Evolutionary conservation across 2,113 vertebrate species (phyloP).

Genomic region (Tor tambroides): DNA sequence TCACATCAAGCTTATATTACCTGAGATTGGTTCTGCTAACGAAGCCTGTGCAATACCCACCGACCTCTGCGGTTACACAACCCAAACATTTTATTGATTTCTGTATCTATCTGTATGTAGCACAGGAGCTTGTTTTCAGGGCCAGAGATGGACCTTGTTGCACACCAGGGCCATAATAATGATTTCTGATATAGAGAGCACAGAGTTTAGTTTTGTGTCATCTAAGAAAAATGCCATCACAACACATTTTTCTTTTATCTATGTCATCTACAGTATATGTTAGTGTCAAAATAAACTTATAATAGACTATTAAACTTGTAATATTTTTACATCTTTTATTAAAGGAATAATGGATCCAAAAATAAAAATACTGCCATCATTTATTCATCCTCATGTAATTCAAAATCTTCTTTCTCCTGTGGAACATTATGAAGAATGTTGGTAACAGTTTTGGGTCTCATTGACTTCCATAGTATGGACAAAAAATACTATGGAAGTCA

Average conservation of each 20-base stretch:
- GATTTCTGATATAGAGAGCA: neutral
- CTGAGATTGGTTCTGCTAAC: slow-evolving; percentile 63
- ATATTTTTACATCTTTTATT: neutral
- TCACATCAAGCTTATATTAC: slow-evolving; percentile 60
- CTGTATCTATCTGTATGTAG: slow-evolving; percentile 7
- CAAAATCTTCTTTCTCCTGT: neutral
- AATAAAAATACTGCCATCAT: neutral
- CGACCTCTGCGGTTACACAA: slow-evolving; percentile 62
- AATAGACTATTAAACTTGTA: no score
- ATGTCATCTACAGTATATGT: neutral
- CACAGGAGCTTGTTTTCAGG: neutral
- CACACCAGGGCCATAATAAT: neutral
- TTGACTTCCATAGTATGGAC: neutral
- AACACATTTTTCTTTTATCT: no score
- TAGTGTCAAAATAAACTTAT: neutral
- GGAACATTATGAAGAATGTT: neutral
- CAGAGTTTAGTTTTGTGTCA: neutral
- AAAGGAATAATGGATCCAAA: neutral
- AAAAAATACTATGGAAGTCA: neutral
- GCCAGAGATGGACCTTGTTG: neutral
- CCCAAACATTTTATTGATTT: slow-evolving; percentile 57
- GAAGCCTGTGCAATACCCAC: slow-evolving; percentile 59
- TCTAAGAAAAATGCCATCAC: neutral
- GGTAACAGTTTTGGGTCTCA: neutral
- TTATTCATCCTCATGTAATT: neutral